These are phyloP conservation scores for Thermophis baileyi DNA, from an alignment of 2,113 vertebrate genomes.

Conservation along the genomic window DNA sequence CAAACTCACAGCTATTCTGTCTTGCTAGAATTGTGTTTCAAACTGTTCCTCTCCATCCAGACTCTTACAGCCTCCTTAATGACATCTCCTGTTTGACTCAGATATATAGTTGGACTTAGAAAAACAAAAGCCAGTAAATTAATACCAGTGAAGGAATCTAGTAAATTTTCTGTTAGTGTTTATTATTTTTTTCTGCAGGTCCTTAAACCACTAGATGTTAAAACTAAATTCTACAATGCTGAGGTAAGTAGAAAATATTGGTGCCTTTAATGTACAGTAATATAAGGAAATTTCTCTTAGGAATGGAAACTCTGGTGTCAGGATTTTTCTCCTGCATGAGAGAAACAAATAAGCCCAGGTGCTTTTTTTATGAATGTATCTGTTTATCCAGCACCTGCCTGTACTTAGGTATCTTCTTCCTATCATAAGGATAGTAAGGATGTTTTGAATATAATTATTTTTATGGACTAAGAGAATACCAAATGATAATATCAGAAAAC, in stretches of 20 bases:
- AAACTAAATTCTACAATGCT: constrained; percentile 99
- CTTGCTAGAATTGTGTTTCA: not conserved
- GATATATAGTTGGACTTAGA: not conserved
- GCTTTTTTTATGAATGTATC: not conserved
- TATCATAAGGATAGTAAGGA: not conserved
- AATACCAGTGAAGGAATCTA: constrained; percentile 45
- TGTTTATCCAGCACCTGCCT: not conserved
- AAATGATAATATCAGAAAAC: not conserved
- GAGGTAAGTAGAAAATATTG: constrained; percentile 77
- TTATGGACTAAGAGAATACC: not conserved
- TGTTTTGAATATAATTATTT: not conserved
- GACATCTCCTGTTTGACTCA: not conserved
- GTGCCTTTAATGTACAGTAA: not conserved
- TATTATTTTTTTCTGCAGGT: constrained; percentile 85
- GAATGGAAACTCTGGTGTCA: not conserved
- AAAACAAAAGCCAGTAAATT: constrained; percentile 11
- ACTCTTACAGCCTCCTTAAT: not conserved
- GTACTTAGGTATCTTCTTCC: not conserved
- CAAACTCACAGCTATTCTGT: not conserved
- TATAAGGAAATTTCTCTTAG: not conserved
- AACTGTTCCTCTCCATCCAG: not conserved
- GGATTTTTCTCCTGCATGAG: not conserved
- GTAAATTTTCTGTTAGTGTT: constrained; percentile 66
- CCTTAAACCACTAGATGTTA: constrained; percentile 96
- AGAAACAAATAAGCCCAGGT: not conserved